Base-by-base conservation (phyloP, 2,888 invertebrate genomes). In the Scaptomyza caliginosa region DNA sequence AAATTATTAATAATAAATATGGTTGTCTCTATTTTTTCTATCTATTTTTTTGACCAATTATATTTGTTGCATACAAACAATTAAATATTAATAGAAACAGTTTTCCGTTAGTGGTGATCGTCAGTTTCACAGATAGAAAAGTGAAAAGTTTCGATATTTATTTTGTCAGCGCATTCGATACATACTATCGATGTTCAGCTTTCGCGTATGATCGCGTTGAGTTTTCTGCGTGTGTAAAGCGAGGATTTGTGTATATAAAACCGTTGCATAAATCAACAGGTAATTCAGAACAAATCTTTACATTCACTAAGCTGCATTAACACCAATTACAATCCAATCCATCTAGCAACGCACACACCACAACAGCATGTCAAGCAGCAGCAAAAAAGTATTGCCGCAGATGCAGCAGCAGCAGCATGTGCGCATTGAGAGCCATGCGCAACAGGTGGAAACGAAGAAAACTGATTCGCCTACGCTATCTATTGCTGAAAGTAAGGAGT, bases 211-310 rank as follows among this genome's bases (percentile, higher is more conserved):
- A 77, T 86, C 83, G 71, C 55, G 77, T 51, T 56, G 48, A 57
- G 59, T 63, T 60, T 68, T 66, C 48, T 69, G 56, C 74, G 65
- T 58, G 55, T 63, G 62, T 57, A 26, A 67, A 51, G 64, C 63
- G 21, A 65, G 67, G 71, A 68, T 70, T 79, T 76, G 65, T 76
- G 68, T 69, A 39, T 81, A 81, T 88, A 88, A 75, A 84, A 73
- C 64, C 63, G 62, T 86, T 82, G 88, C 80, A 67, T 79, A 79
- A 86, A 86, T 63, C 69, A 67, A 40, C 73, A 88, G 83, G 83
- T 87, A 68, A 85, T 23, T 68, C 72, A 81, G 67, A 76, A 45
- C 34, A 42, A 48, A 51, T 28, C 32, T 16, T 49, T 40, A 30
- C 63, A 52, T 63, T 52, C 55, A 19, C 63, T 34, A 38, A 38